phyloP scores from a whole-genome alignment of 2,113 vertebrate genomes.

The Romanogobio albipinnatus region DNA sequence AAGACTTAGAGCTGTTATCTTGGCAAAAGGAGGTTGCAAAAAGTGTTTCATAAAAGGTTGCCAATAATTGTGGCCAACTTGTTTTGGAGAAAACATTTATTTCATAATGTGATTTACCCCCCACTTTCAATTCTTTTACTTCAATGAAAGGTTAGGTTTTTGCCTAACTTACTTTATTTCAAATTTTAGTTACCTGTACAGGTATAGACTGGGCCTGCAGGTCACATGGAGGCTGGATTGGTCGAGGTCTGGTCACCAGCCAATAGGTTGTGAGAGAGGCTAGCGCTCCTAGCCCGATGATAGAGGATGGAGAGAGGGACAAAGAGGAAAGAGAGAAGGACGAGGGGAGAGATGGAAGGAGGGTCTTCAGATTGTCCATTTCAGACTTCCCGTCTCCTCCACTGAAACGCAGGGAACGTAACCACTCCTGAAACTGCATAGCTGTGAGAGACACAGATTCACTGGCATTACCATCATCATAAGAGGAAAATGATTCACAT shows the following conservation, averaged over 20 bases:
- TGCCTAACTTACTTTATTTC: no score
- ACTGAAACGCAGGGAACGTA: slow-evolving; percentile 67
- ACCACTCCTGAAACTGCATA: slow-evolving; percentile 80
- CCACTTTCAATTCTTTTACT: no score
- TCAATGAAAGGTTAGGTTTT: no score
- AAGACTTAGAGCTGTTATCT: no score
- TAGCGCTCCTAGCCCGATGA: slow-evolving; percentile 77
- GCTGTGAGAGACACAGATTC: slow-evolving; percentile 55
- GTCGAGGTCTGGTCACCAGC: slow-evolving; percentile 76
- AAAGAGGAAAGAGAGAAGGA: slow-evolving; percentile 68
- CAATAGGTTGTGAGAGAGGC: slow-evolving; percentile 79
- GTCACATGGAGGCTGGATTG: slow-evolving; percentile 74
- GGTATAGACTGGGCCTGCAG: slow-evolving; percentile 76
- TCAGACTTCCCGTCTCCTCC: slow-evolving; percentile 63
- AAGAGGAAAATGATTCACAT: background rate
- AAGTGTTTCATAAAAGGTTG: no score
- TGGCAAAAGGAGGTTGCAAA: no score
- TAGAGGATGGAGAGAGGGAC: slow-evolving; percentile 70
- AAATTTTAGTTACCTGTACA: slow-evolving; percentile 62
- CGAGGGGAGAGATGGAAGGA: slow-evolving; percentile 65
- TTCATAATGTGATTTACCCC: no score
- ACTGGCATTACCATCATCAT: background rate
- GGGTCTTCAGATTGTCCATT: slow-evolving; percentile 65
- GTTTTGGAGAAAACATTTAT: no score
- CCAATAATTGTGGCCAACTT: no score